Conservation (phyloP, 2,113 vertebrate genomes). For the Cynoglossus semilaevis region DNA sequence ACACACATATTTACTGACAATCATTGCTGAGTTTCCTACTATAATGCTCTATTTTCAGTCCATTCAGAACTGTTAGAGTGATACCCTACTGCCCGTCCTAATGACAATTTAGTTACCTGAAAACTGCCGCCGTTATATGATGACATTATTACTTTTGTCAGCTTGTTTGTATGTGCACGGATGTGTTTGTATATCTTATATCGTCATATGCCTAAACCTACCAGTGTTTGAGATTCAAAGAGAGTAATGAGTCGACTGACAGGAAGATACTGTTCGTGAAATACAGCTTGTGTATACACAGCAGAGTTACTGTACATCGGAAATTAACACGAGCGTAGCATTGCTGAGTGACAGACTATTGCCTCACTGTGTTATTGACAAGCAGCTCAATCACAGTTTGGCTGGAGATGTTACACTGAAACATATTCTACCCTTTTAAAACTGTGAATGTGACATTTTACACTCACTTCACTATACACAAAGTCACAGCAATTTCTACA, state of each 20-base stretch:
- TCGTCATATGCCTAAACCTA: too few relatives aligned
- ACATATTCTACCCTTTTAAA: conserved; percentile 2
- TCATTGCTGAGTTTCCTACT: not conserved
- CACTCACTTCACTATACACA: too few relatives aligned
- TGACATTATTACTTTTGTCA: not conserved
- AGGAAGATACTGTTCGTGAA: not conserved
- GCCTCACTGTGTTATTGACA: conserved; percentile 3
- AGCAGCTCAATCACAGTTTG: conserved; percentile 3
- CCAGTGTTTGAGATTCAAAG: too few relatives aligned
- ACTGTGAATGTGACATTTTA: conserved; percentile 1
- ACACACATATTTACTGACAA: not conserved
- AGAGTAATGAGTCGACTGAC: too few relatives aligned
- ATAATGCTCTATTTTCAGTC: not conserved
- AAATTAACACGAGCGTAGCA: conserved; percentile 26
- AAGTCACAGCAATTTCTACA: too few relatives aligned
- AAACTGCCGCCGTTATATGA: conserved; percentile 1
- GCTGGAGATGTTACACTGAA: conserved; percentile 8
- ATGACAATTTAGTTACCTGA: conserved; percentile 15
- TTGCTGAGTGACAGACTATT: conserved; percentile 21
- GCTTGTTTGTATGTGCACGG: not conserved
- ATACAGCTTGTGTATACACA: not conserved
- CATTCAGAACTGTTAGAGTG: not conserved
- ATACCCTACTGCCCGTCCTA: not conserved
- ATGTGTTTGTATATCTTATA: not conserved
- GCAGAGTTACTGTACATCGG: not conserved